Evolutionary conservation across 92 coral and sea anemone species (phyloP), one percentile per base, ranked within the genome.

Genomic region (Actinostola sp.): DNA sequence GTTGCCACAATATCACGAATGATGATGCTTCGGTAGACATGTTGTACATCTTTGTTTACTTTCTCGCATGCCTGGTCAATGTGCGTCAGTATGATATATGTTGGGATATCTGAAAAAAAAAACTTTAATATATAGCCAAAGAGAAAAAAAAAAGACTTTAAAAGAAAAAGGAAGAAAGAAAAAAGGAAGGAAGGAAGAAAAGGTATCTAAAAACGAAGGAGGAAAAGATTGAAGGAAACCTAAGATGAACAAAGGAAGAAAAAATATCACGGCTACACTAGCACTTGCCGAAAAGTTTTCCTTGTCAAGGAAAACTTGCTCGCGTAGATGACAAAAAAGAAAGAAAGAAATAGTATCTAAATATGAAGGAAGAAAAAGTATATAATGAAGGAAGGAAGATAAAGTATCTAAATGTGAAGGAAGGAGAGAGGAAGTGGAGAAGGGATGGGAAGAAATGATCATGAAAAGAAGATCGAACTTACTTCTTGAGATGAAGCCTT

Each of bases 51-150:
- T 1, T 15, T 21, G 8, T 29, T 11, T 12, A 43, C 71, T 0
- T 25, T 14, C 14, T 21, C 36, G 61, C 81, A 76, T 49, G 73
- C 73, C 41, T 63, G 52, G 55, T 75, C 81, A 21, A 75, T 64
- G 33, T 75, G 45, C 44, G 80, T 61, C 20, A 74, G 58, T 14
- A 74, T 12, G 9, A 61, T 46, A n/a, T 27, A 60, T 11, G 51
- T 43, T 3, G 80, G 80, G 29, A 61, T 31, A 16, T 52, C 80
- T 74, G 54, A n/a, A 11, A 25, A 50, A 21, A 1, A 24, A 7
- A 20, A 27, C 15, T 15, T 15, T 11, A 55, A 21, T 55, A 19
- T 60, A 13, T 30, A 34, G n/a, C n/a, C n/a, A n/a, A n/a, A n/a
- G n/a, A n/a, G n/a, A n/a, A n/a, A n/a, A n/a, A n/a, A n/a, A n/a